Base-by-base conservation (phyloP, 2,797 vertebrate species). In the Etheostoma perlongum region DNA sequence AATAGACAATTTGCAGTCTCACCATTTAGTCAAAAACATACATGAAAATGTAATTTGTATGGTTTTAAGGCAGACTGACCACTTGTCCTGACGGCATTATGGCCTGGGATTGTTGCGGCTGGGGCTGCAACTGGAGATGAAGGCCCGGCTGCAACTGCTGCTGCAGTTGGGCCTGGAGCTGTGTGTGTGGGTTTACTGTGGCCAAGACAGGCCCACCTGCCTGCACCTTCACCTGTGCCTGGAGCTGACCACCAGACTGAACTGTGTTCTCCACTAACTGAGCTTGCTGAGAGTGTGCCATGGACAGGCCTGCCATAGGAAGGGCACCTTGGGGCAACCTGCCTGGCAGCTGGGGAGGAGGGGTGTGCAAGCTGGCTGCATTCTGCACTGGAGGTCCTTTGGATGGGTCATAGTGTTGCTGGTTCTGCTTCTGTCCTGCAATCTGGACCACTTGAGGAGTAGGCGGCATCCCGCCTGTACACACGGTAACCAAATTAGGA, bases 301-400 rank as follows among this genome's bases (percentile, higher is more conserved):
- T 94, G 68, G 97, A 95, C 18, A 97, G 91, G 19, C 95, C 87
- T 0, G 94, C 83, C 91, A 97, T 93, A 12, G 96, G 92, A 16
- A 96, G 92, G 1, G 57, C 78, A 2, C 93, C 79, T 42, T 95
- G 94, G 69, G 96, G 94, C 81, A 97, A 83, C 49, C 97, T 94
- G 40, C 93, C 90, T 0, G 97, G 97, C 67, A 97, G 93, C 92
- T 97, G 97, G 0, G 97, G 97, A 0, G 97, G 97, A 0, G 97
- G 97, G 0, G 96, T 97, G 88, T 97, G 97, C 48, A 97, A 91
- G 54, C 96, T 98, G 12, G 96, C 97, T 0, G 97, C 97, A 3
- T 98, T 97, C 94, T 98, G 96, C 78, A 97, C 97, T 0, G 97
- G 97, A 2, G 97, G 97, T 40, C 97, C 97, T 91, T 97, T 97